Percentiles rank a stretch among this genome's conserved stretches.
Conservation (phyloP, 2,888 invertebrate genomes). For the Sabellastarte sp. region DNA sequence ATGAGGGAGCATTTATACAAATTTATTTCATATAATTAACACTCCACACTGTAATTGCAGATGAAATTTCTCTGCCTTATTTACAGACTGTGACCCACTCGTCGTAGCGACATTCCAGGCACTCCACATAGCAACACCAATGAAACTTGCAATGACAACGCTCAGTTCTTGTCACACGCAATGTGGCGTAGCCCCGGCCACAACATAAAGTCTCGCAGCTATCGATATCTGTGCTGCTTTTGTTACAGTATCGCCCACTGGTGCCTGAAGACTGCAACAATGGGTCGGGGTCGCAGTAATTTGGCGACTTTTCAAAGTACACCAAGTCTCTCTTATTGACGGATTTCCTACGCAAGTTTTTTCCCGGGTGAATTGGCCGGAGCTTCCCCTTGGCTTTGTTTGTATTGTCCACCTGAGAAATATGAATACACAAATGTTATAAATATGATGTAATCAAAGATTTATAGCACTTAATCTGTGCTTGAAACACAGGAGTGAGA, state of each 20-base stretch:
- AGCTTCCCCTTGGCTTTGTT: neutral
- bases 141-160: conserved; percentile 57
- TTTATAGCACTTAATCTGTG: too few relatives aligned
- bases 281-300: conserved; percentile 73
- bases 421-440: too few relatives aligned
- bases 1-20: too few relatives aligned
- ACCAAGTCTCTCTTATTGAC: conserved; percentile 69
- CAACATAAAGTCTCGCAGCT: conserved; percentile 31
- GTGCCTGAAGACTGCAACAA: conserved; percentile 50
- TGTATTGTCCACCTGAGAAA: neutral
- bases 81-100: conserved; percentile 86
- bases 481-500: too few relatives aligned
- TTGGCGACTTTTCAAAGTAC: conserved; percentile 90
- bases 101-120: conserved; percentile 63
- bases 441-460: too few relatives aligned
- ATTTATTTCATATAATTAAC: too few relatives aligned
- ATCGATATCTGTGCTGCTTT: conserved; percentile 41
- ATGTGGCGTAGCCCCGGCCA: conserved; percentile 27
- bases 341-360: neutral
- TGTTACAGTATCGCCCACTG: conserved; percentile 52
- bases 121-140: conserved; percentile 58
- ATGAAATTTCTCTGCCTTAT: too few relatives aligned
- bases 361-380: neutral
- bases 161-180: conserved; percentile 37
- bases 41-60: too few relatives aligned